These are phyloP conservation scores for Bostrychus sinensis DNA, from an alignment of 2,113 vertebrate species.

Conservation along the genomic window DNA sequence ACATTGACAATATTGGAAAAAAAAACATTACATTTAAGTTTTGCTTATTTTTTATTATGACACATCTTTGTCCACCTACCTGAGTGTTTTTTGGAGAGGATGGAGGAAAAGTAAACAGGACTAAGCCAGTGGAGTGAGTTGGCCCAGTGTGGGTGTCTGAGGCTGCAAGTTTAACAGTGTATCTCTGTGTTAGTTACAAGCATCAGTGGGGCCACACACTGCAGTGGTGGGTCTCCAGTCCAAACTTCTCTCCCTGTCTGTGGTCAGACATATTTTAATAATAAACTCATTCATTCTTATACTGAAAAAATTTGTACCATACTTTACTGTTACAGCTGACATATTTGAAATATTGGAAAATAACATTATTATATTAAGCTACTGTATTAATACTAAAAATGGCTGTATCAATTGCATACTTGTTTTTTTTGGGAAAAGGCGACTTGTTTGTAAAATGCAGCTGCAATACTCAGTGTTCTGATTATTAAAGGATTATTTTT, in stretches of 20 bases:
- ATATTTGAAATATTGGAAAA: background rate
- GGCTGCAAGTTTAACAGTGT: constrained; percentile 30
- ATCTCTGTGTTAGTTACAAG: constrained; percentile 25
- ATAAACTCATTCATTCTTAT: constrained; percentile 2
- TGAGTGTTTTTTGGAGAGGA: too few species aligned
- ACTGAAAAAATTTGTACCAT: background rate
- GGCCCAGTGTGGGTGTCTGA: constrained; percentile 40
- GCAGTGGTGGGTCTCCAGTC: constrained; percentile 12
- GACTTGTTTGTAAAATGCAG: too few species aligned
- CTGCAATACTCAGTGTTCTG: too few species aligned
- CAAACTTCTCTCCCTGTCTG: constrained; percentile 6
- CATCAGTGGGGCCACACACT: constrained; percentile 26
- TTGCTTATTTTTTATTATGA: background rate
- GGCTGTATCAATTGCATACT: too few species aligned
- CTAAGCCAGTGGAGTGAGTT: constrained; percentile 57
- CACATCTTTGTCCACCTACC: too few species aligned
- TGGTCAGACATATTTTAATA: background rate
- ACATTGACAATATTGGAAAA: constrained; percentile 16
- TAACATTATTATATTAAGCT: too few species aligned
- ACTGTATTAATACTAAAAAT: too few species aligned
- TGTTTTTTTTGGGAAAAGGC: too few species aligned
- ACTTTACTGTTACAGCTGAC: background rate
- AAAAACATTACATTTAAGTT: constrained; percentile 17
- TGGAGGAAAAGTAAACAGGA: constrained; percentile 54
- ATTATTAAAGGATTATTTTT: too few species aligned